Evolutionary conservation across 2,888 invertebrate genomes (phyloP).

Genomic region (Rosalia funebris): DNA sequence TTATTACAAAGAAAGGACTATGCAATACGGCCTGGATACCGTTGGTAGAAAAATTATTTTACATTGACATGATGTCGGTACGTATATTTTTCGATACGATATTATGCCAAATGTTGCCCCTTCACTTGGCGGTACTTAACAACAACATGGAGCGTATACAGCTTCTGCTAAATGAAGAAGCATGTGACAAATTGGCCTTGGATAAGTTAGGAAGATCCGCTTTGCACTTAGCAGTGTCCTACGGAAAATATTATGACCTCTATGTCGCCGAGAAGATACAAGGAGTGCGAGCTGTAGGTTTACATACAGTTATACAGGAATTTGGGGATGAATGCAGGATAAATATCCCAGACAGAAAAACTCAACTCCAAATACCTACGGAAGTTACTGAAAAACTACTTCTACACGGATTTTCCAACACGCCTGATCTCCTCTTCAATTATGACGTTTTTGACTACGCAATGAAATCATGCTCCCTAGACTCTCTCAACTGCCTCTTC

Average conservation of each 20-base stretch:
- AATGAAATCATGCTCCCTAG: conserved; percentile 26
- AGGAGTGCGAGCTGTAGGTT: conserved; percentile 5
- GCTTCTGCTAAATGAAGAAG: neutral
- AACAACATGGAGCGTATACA: conserved; percentile 7
- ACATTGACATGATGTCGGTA: conserved; percentile 20
- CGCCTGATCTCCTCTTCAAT: conserved; percentile 7
- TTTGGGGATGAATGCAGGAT: neutral
- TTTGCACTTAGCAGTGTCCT: conserved; percentile 22
- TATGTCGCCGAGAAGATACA: conserved; percentile 9
- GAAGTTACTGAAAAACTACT: conserved; percentile 14
- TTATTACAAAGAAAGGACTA: conserved; percentile 8
- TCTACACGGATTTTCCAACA: conserved; percentile 7
- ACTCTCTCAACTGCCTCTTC: conserved; percentile 10
- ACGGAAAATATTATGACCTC: conserved; percentile 23
- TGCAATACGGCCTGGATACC: conserved; percentile 13
- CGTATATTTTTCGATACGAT: conserved; percentile 26
- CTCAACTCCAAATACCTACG: conserved; percentile 1
- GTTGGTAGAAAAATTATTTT: conserved; percentile 21
- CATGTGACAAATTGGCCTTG: neutral
- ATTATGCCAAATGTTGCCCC: conserved; percentile 5
- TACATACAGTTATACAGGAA: conserved; percentile 4
- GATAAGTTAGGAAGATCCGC: conserved; percentile 23
- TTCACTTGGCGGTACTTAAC: conserved; percentile 20
- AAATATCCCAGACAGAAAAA: neutral
- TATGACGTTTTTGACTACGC: conserved; percentile 25